These are phyloP conservation scores for Augochlora pura DNA, from an alignment of 1,140 invertebrate genomes.

Conservation along the genomic window DNA sequence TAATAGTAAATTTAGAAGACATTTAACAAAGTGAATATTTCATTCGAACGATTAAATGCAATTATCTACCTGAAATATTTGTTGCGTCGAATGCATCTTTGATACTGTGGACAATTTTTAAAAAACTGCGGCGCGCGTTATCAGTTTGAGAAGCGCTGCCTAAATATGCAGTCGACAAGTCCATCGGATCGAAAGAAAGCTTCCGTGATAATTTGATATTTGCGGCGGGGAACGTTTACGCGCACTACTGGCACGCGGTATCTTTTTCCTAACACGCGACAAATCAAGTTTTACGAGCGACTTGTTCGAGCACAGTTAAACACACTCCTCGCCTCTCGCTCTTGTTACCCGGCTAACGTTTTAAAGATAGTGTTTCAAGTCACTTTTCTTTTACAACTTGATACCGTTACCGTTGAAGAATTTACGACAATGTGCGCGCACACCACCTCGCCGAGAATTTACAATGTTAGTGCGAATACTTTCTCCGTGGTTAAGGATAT, in stretches of 20 bases:
- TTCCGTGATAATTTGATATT: constrained; percentile 24
- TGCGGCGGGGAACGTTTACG: background rate
- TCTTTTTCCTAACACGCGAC: constrained; percentile 11
- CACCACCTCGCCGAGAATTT: background rate
- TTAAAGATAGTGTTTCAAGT: background rate
- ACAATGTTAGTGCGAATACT: background rate
- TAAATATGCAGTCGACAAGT: background rate
- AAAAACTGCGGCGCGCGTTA: too few species aligned
- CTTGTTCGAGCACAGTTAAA: background rate
- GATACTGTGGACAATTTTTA: too few species aligned
- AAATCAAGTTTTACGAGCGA: constrained; percentile 16
- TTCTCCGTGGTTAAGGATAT: background rate
- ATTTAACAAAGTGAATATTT: too few species aligned
- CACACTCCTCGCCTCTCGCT: background rate
- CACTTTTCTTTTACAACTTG: background rate
- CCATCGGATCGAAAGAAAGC: background rate
- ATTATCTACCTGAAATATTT: too few species aligned
- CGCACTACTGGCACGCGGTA: background rate
- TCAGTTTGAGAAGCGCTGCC: constrained; percentile 5
- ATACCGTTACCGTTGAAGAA: background rate
- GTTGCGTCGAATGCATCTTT: too few species aligned
- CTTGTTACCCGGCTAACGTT: background rate
- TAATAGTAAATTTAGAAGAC: too few species aligned
- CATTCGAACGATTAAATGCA: too few species aligned
- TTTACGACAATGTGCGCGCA: background rate